Percentiles rank a stretch among this genome's conserved stretches.
phyloP scores from a whole-genome alignment of 2,888 invertebrate genomes.

The Drepana falcataria region DNA sequence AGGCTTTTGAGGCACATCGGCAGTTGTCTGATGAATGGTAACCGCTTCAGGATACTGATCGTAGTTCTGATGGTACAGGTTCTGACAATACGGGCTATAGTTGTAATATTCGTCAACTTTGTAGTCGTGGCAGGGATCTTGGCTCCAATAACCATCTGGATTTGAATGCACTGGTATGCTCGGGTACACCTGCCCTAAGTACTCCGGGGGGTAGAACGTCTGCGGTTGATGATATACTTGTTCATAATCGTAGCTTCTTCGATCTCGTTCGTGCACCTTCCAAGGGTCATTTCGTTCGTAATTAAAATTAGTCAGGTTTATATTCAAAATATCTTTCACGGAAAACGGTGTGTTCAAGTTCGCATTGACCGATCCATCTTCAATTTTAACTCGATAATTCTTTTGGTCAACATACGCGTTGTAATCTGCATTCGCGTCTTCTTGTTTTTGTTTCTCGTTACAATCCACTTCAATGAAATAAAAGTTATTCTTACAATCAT shows the following conservation, averaged over 20 bases:
- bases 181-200: constrained; percentile 50
- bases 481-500: constrained; percentile 51
- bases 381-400: constrained; percentile 44
- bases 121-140: constrained; percentile 53
- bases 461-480: constrained; percentile 39
- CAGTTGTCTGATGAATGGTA: constrained; percentile 18
- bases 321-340: constrained; percentile 66
- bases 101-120: constrained; percentile 62
- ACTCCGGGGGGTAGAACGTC: constrained; percentile 49
- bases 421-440: constrained; percentile 30
- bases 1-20: constrained; percentile 30
- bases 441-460: constrained; percentile 28
- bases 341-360: constrained; percentile 59
- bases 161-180: constrained; percentile 51
- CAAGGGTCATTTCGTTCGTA: constrained; percentile 58
- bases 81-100: constrained; percentile 60
- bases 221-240: constrained; percentile 45
- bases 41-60: constrained; percentile 44
- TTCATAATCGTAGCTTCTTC: constrained; percentile 48
- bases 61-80: constrained; percentile 55
- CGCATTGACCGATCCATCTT: constrained; percentile 35
- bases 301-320: constrained; percentile 47
- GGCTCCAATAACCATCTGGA: constrained; percentile 56
- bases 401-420: constrained; percentile 31
- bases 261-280: constrained; percentile 50